phyloP scores from a whole-genome alignment of 2,797 vertebrate species.

The Labroides dimidiatus region DNA sequence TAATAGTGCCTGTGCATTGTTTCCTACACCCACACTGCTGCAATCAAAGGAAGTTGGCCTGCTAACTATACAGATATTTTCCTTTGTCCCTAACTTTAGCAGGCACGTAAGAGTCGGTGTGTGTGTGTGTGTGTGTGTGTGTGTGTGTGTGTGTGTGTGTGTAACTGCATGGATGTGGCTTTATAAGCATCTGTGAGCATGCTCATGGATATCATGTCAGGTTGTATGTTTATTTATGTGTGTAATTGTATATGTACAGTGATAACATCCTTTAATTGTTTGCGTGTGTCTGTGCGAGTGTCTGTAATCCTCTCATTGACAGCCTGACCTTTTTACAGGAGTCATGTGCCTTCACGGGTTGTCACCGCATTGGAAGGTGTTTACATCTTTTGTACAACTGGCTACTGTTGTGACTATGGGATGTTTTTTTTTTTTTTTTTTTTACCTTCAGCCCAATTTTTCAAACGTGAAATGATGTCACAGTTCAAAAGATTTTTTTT shows the following conservation, averaged over 20 bases:
- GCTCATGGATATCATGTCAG: slow-evolving; percentile 63
- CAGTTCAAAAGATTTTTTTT: slow-evolving; percentile 1
- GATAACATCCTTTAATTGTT: slow-evolving; percentile 67
- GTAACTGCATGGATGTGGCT: slow-evolving; percentile 9
- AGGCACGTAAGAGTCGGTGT: slow-evolving; percentile 74
- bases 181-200: slow-evolving; percentile 40
- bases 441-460: neutral
- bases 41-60: slow-evolving; percentile 85
- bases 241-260: slow-evolving; percentile 64
- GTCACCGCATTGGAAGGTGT: slow-evolving; percentile 22
- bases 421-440: too few relatives aligned
- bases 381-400: slow-evolving; percentile 10
- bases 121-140: slow-evolving; percentile 31
- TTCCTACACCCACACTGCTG: slow-evolving; percentile 80
- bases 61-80: slow-evolving; percentile 85
- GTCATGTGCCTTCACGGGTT: slow-evolving; percentile 54
- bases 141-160: slow-evolving; percentile 17
- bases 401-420: neutral
- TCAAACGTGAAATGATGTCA: neutral
- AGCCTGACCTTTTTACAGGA: slow-evolving; percentile 53
- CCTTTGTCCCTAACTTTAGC: slow-evolving; percentile 86
- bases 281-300: slow-evolving; percentile 33
- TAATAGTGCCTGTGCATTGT: slow-evolving; percentile 83
- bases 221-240: slow-evolving; percentile 70
- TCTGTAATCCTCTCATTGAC: slow-evolving; percentile 31